Evolutionary conservation across 2,797 vertebrate genomes (phyloP), one percentile per base, ranked within the genome.

Genomic region (Huso huso): DNA sequence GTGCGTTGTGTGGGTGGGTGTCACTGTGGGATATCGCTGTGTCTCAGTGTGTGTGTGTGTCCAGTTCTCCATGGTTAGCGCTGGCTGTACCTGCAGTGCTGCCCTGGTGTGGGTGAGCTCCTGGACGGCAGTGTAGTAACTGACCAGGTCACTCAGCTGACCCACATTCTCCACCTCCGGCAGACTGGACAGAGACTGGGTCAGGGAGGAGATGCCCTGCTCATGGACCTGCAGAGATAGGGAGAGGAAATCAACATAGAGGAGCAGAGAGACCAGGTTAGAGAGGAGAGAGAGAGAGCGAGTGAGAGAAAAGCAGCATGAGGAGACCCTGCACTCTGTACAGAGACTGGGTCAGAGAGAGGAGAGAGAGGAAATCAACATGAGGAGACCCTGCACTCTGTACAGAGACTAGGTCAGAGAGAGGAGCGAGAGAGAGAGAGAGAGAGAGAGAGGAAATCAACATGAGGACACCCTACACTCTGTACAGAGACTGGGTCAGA

Each of bases 71-170:
- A 37, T 2, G 11, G 48, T 57, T 49, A 49, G 55, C 59, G 63
- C 51, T 49, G 10, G 51, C 4, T 6, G 51, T 72, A 94, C 93
- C 89, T 95, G 94, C 8, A 95, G 72, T 51, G 72, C 67, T 55
- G 83, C 79, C 0, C 79, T 83, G 13, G 86, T 92, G 75, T 84
- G 78, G 6, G 74, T 82, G 9, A 96, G 84, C 76, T 93, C 92
- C 0, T 89, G 89, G 50, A 92, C 87, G 0, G 90, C 89, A 72
- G 80, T 77, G 72, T 93, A 94, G 76, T 95, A 94, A 0, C 88
- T 80, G 58, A 89, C 70, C 67, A 96, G 77, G 77, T 95, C 94
- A 0, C 75, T 86, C 68, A 94, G 83, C 75, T 93, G 91, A 8
- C 90, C 92, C 0, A 89, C 87, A 0, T 77, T 78, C 18, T 94